Evolutionary conservation across 2,797 vertebrate genomes (phyloP), one percentile per base, ranked within the genome.

Genomic region (Eulemur mongoz): DNA sequence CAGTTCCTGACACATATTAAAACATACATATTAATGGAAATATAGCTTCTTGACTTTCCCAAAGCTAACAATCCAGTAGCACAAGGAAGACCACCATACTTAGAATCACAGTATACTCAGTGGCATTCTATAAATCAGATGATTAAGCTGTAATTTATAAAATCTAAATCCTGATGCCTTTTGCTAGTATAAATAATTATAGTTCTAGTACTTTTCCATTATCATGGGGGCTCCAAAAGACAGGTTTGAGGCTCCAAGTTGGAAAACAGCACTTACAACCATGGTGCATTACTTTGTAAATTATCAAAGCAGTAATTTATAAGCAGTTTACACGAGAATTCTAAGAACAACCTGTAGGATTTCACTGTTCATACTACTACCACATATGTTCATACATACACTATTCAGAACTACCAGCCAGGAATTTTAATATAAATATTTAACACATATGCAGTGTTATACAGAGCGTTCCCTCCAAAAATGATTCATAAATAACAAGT

Each of bases 41-140:
- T 91, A 75, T 52, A 93, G 35, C 35, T 93, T 23, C 25, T 86
- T 93, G 93, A 30, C 40, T 91, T 93, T 93, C 38, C 54, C 67
- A 65, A 93, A 57, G 25, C 35, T 75, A 86, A 69, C 94, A 17
- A 79, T 52, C 65, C 13, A 27, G 67, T 59, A 79, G 18, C 45
- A 72, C 50, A 88, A 79, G 18, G 73, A 75, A 76, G 38, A 83
- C 30, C 35, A 84, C 35, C 20, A 61, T 23, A 61, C 75, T 78
- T 83, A 32, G 57, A 61, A 69, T 84, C 23, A 88, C 15, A 90
- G 30, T 73, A 67, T 59, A 43, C 20, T 38, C 63, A 15, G 43
- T 67, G 9, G 43, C 67, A 79, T 92, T 82, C 45, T 45, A 13
- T 69, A 63, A 72, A 35, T 79, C 17, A 87, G 27, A 57, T n/a